Evolutionary conservation across 2,888 invertebrate genomes (phyloP).

Genomic region (Acleris holmiana): DNA sequence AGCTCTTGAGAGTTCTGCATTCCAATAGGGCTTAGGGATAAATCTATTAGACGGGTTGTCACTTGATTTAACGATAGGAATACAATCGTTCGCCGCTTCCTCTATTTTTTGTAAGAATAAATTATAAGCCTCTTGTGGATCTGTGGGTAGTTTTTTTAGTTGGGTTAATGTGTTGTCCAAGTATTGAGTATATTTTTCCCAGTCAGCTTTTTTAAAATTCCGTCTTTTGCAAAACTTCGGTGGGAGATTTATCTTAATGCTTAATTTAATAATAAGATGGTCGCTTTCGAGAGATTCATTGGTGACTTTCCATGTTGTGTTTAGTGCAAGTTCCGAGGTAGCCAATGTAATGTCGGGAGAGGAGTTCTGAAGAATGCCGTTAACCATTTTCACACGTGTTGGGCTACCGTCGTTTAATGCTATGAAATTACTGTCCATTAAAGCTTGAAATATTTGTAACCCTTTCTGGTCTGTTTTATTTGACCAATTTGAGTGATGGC

Average conservation of each 20-base stretch:
- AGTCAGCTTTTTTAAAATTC: constrained; percentile 6
- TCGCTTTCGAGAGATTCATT: constrained; percentile 3
- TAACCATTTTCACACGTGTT: constrained; percentile 41
- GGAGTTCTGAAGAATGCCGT: constrained; percentile 11
- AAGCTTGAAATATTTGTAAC: constrained; percentile 20
- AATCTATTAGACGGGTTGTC: constrained; percentile 38
- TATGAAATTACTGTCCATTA: constrained; percentile 34
- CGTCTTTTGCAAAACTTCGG: not conserved
- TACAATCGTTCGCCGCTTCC: constrained; percentile 37
- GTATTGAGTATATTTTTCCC: not conserved
- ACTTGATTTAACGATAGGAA: constrained; percentile 38
- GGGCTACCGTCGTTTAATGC: constrained; percentile 33
- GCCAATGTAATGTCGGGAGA: constrained; percentile 36
- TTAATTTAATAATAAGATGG: not conserved
- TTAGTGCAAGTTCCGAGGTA: constrained; percentile 24
- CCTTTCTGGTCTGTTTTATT: constrained; percentile 33
- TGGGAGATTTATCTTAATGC: not conserved
- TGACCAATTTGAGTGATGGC: constrained; percentile 36
- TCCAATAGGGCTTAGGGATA: constrained; percentile 45
- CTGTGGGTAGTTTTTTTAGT: not conserved
- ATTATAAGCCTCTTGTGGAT: not conserved
- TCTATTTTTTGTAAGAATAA: not conserved
- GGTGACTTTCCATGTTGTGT: not conserved
- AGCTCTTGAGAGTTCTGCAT: constrained; percentile 38
- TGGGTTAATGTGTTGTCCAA: not conserved